A percentile compares a stretch with the other conserved stretches of the same genome.
phyloP scores from a whole-genome alignment of 2,113 vertebrate genomes.

The Sciurus niger region DNA sequence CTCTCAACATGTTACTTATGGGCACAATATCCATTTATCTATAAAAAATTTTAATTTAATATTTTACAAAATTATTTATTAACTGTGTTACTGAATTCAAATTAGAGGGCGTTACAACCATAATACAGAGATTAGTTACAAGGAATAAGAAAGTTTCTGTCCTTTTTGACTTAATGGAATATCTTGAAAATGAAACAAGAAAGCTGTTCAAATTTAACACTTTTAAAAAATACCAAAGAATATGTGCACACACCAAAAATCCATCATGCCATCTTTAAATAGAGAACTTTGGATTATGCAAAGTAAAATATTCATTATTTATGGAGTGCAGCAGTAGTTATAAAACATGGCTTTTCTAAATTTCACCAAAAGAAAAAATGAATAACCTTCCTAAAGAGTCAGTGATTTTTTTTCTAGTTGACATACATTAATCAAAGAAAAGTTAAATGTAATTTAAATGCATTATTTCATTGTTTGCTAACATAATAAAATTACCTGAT shows the following conservation, averaged over 20 bases:
- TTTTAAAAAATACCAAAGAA: constrained; percentile 22
- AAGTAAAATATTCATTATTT: constrained; percentile 60
- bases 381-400: constrained; percentile 43
- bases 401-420: constrained; percentile 28
- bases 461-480: constrained; percentile 6
- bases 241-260: not conserved
- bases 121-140: not conserved
- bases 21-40: not conserved
- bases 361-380: constrained; percentile 6
- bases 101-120: not conserved
- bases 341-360: constrained; percentile 46
- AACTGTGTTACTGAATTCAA: not conserved
- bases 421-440: constrained; percentile 52
- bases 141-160: not conserved
- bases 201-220: not conserved
- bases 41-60: not conserved
- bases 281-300: not conserved
- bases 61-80: constrained; percentile 3
- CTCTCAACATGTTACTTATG: not conserved
- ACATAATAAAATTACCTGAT: constrained; percentile 70
- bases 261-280: not conserved
- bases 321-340: not conserved
- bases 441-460: constrained; percentile 78
- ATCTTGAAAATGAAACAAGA: constrained; percentile 31
- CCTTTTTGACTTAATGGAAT: not conserved